Base-by-base conservation (phyloP, 2,888 invertebrate genomes). In the Onchidella celtica region DNA sequence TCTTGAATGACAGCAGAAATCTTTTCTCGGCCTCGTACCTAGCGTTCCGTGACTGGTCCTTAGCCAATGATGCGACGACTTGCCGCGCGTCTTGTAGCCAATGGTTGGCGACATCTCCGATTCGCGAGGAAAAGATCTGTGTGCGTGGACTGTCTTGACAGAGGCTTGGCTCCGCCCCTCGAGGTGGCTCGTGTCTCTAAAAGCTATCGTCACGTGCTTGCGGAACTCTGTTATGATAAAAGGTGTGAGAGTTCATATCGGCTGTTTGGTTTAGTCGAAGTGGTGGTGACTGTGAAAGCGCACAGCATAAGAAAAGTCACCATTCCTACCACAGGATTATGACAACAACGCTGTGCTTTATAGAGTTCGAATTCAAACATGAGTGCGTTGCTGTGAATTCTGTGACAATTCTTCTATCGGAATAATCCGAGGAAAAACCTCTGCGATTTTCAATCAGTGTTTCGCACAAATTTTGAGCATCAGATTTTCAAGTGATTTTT, bases 71-170 rank as follows among this genome's bases (percentile, higher is more conserved):
- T 63, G 63, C 34, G 38, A 55, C 40, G 72, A 38, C 70, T 61
- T 40, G 29, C 59, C n/a, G n/a, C 63, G 72, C 63, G 70, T 72
- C 79, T 79, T 79, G 63, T 59, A 79, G 63, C 79, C 79, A 79
- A 79, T 79, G 72, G 79, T 32, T 79, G 72, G 63, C 72, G 72
- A 70, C 72, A 79, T 72, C 63, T 79, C 79, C 34, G 32, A 32
- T 21, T 21, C 40, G 79, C 61, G 61, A 72, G 79, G 63, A 63
- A 21, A 79, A 47, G 32, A 47, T 63, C 61, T 63, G 63, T 72
- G 72, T 34, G 59, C 63, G 24, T 65, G 34, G n/a, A 63, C 63
- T 72, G 79, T 72, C 79, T 65, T 72, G 70, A 57, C 69, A 9
- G 36, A 11, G 40, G 78, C 59, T 66, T 69, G 36, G 61, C 79